Evolutionary conservation across 2,113 vertebrate species (phyloP), one percentile per base, ranked within the genome.

Genomic region (Turnix velox): DNA sequence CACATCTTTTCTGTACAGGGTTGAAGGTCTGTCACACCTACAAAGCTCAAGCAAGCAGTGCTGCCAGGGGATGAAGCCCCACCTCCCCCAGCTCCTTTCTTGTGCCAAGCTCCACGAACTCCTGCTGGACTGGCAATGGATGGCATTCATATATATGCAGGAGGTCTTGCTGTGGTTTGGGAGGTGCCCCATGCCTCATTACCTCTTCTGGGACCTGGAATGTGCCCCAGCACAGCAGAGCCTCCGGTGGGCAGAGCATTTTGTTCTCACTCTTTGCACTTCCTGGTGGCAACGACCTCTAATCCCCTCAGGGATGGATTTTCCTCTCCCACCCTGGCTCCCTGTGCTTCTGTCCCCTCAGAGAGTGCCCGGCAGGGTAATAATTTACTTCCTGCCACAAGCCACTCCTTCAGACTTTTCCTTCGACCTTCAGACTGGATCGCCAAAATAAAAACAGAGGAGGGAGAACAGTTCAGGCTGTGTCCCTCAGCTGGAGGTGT

Each of bases 351-450:
- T 0, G 40, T 87, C 30, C 54, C 45, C 23, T 73, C 1, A 0
- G 28, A 65, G 67, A 69, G 39, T 0, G 0, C 61, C 61, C 6
- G 23, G 46, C 91, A 49, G 93, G 94, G 83, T 93, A 95, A 97
- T 96, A 69, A 97, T 97, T 97, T 95, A 96, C 96, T 92, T 90
- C 92, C 93, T 69, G 65, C 63, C 74, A 59, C 82, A 96, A 90
- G 94, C 96, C 95, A 88, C 96, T 97, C 96, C 96, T 96, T 89
- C 42, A 5, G 95, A 90, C 73, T 81, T 94, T 78, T 93, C 57
- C 88, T 92, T 78, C 9, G 92, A 97, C 96, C 96, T 97, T 97
- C 96, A 96, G 83, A 79, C 89, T 4, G 33, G 79, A 69, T 94
- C 8, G 37, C 75, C 88, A 93, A 95, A 97, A 96, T 68, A 85